Percentiles rank a stretch among this genome's conserved stretches.
Conservation (phyloP, 2,797 vertebrate genomes). For the Peromyscus eremicus region DNA sequence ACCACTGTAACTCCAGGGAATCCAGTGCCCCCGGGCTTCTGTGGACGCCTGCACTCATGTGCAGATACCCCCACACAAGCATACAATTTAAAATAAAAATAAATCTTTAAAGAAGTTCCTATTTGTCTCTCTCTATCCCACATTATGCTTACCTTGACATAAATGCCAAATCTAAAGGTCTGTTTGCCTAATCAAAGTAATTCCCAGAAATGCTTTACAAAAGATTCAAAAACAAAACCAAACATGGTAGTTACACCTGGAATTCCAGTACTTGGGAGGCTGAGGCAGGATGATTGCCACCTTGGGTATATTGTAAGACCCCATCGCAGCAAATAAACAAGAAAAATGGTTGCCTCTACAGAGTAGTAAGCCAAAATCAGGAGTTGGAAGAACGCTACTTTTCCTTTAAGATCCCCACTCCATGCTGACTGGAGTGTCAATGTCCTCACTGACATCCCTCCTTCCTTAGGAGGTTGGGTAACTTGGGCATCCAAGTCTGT, state of each 20-base stretch:
- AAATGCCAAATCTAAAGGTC: conserved; percentile 24
- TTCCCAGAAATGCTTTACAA: conserved; percentile 57
- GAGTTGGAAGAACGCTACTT: conserved; percentile 1
- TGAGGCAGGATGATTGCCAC: not conserved
- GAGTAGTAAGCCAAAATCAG: not conserved
- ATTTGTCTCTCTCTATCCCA: conserved; percentile 18
- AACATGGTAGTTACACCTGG: not conserved
- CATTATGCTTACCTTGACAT: conserved; percentile 1
- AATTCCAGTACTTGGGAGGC: not conserved
- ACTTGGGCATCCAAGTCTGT: not conserved
- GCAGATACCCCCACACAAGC: not conserved
- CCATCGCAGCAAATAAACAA: not conserved
- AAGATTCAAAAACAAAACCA: conserved; percentile 34
- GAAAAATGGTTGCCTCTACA: conserved; percentile 25
- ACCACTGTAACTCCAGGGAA: not conserved
- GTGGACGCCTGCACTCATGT: not conserved
- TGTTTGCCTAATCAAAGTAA: conserved; percentile 57
- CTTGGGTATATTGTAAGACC: not conserved
- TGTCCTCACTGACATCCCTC: not conserved
- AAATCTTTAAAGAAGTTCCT: conserved; percentile 7
- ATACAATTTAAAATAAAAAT: not conserved
- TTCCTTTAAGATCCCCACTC: conserved; percentile 49
- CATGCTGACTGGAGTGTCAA: not conserved
- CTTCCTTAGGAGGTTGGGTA: not conserved
- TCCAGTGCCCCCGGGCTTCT: not conserved